These are phyloP conservation scores for Ichneumoninae sp. DNA, from an alignment of 2,888 invertebrate genomes.

Conservation along the genomic window DNA sequence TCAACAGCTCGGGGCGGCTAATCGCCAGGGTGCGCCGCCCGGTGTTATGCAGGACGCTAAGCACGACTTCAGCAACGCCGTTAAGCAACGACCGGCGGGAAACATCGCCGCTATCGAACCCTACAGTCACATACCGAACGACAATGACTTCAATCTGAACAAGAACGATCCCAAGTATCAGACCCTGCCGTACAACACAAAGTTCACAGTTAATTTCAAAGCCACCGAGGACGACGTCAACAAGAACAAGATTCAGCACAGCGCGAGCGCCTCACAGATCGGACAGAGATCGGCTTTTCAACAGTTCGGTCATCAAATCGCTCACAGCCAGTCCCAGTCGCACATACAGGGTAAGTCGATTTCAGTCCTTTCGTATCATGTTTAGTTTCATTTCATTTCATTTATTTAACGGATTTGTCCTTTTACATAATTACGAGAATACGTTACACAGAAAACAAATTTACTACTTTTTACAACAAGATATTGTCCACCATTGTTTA, in stretches of 20 bases:
- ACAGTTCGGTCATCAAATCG: slow-evolving; percentile 82
- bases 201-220: slow-evolving; percentile 89
- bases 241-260: slow-evolving; percentile 82
- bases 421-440: too few relatives aligned
- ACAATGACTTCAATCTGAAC: slow-evolving; percentile 90
- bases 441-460: too few relatives aligned
- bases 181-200: slow-evolving; percentile 95
- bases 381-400: neutral
- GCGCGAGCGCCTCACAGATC: slow-evolving; percentile 82
- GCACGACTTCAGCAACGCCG: slow-evolving; percentile 78
- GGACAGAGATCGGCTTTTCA: slow-evolving; percentile 80
- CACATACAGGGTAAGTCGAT: slow-evolving; percentile 80
- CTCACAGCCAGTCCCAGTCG: slow-evolving; percentile 82
- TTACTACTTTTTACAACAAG: neutral
- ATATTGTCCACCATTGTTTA: too few relatives aligned
- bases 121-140: slow-evolving; percentile 92
- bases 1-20: slow-evolving; percentile 86
- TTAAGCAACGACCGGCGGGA: slow-evolving; percentile 87
- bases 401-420: neutral
- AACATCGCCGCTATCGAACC: slow-evolving; percentile 95
- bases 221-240: slow-evolving; percentile 81
- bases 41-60: slow-evolving; percentile 85
- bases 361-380: neutral
- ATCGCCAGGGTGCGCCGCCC: slow-evolving; percentile 80
- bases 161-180: slow-evolving; percentile 96